Evolutionary conservation across 2,888 invertebrate species (phyloP).

Genomic region (Ariolimax columbianus): DNA sequence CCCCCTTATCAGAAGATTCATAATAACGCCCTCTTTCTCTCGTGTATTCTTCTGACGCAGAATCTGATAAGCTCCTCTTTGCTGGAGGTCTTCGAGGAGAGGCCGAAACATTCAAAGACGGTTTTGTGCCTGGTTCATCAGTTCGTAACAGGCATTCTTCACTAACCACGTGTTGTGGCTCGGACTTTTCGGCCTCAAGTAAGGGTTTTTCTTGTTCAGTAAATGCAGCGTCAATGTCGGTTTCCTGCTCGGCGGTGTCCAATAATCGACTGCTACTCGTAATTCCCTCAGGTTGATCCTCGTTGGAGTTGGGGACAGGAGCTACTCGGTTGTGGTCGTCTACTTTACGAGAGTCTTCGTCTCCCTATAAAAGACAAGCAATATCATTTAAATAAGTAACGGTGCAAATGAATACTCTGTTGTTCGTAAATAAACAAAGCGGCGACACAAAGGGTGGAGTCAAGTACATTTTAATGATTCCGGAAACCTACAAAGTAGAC

Average conservation of each 20-base stretch:
- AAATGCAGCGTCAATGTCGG: not conserved
- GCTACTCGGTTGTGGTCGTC: constrained; percentile 22
- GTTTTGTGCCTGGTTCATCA: not conserved
- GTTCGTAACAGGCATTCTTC: not conserved
- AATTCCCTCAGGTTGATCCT: constrained; percentile 11
- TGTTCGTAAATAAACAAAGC: no score
- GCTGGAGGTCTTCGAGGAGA: constrained; percentile 14
- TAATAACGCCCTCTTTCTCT: not conserved
- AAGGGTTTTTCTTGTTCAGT: not conserved
- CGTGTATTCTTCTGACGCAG: constrained; percentile 7
- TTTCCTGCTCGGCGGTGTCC: not conserved
- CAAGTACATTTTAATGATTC: no score
- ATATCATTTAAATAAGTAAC: no score
- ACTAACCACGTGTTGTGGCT: not conserved
- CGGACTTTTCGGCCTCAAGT: not conserved
- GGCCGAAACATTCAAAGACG: not conserved
- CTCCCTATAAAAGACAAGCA: constrained; percentile 36
- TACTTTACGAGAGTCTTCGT: constrained; percentile 40
- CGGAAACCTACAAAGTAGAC: no score
- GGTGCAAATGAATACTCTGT: no score
- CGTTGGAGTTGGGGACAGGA: not conserved
- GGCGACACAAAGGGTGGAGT: no score
- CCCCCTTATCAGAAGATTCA: not conserved
- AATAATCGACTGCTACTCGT: constrained; percentile 33
- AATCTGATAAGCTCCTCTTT: constrained; percentile 35